Base-by-base conservation (phyloP, 92 coral and sea anemone genomes). In the Chrysogorgia sp. region DNA sequence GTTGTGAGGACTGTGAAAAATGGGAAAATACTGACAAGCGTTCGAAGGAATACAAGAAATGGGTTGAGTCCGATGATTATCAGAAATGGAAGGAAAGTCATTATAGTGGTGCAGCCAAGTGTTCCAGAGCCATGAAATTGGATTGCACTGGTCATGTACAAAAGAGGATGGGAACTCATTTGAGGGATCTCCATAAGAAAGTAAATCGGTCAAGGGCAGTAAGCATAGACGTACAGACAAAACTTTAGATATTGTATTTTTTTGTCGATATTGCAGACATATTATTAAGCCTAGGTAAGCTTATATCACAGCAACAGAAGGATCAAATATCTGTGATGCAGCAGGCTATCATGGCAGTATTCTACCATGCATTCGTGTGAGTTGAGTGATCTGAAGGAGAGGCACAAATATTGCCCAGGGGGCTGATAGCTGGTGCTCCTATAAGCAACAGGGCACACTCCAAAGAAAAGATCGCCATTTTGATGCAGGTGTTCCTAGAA, bases 1-100 rank as follows among this genome's bases (percentile, higher is more conserved):
- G 60, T 53, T 86, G 83, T 75, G 83, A 81, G 33, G 70, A 23
- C 2, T 82, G 90, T 69, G 78, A 21, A 21, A 64, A 85, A 21
- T 81, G 37, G 56, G 89, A 72, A 13, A 82, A 76, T 21, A 70
- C 76, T 79, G 83, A 60, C 26, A 65, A 68, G 21, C 63, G 30
- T 52, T 63, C 65, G 26, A 13, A 35, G n/a, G 76, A 61, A 22
- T 70, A 85, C 48, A 75, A 76, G 56, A 77, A 71, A 20, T 87
- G 82, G 85, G 31, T 82, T 0, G 52, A 23, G 21, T 37, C 81
- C 19, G 61, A 77, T 2, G 64, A 48, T 33, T 76, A 83, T 32
- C n/a, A 43, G 0, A 43, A 59, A 29, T 69, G 87, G 87, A 70
- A 83, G 52, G 49, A 19, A 2, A 41, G 13, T 1, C 84, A 86